phyloP scores from a whole-genome alignment of 1,140 invertebrate species.

The Microvelia longipes region DNA sequence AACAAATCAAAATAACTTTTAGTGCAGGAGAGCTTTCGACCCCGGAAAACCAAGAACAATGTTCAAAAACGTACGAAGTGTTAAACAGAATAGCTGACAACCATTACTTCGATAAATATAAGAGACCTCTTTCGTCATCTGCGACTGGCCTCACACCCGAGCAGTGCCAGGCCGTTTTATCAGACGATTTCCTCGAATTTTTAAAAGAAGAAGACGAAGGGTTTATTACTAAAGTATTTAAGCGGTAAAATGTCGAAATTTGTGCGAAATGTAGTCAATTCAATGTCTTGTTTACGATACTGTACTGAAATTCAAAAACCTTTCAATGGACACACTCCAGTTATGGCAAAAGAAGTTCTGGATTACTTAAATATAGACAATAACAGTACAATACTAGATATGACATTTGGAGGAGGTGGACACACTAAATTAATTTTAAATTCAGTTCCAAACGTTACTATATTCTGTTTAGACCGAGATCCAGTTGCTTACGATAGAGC shows the following conservation, averaged over 20 bases:
- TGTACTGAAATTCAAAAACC: background rate
- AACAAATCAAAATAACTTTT: slow-evolving; percentile 48
- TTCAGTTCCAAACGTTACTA: slow-evolving; percentile 34
- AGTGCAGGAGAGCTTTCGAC: slow-evolving; percentile 37
- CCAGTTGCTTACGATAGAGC: slow-evolving; percentile 56
- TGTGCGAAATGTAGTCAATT: background rate
- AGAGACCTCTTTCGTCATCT: slow-evolving; percentile 37
- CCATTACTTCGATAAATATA: slow-evolving; percentile 48
- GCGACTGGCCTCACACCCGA: slow-evolving; percentile 50
- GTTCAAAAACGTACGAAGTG: slow-evolving; percentile 47
- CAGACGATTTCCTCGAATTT: slow-evolving; percentile 46
- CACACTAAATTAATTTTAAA: slow-evolving; percentile 52
- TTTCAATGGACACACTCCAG: slow-evolving; percentile 42
- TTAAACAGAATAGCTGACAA: slow-evolving; percentile 53
- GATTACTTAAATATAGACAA: slow-evolving; percentile 44
- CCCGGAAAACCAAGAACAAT: slow-evolving; percentile 37
- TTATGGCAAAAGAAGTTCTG: slow-evolving; percentile 53
- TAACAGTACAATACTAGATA: slow-evolving; percentile 54
- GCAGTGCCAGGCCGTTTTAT: slow-evolving; percentile 51
- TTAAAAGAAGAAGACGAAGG: slow-evolving; percentile 14
- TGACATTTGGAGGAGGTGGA: slow-evolving; percentile 92
- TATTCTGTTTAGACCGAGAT: slow-evolving; percentile 81
- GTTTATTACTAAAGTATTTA: slow-evolving; percentile 10
- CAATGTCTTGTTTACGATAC: no score
- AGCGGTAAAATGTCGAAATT: background rate